These are phyloP conservation scores for Syritta pipiens DNA, from an alignment of 2,888 invertebrate genomes.

Conservation along the genomic window DNA sequence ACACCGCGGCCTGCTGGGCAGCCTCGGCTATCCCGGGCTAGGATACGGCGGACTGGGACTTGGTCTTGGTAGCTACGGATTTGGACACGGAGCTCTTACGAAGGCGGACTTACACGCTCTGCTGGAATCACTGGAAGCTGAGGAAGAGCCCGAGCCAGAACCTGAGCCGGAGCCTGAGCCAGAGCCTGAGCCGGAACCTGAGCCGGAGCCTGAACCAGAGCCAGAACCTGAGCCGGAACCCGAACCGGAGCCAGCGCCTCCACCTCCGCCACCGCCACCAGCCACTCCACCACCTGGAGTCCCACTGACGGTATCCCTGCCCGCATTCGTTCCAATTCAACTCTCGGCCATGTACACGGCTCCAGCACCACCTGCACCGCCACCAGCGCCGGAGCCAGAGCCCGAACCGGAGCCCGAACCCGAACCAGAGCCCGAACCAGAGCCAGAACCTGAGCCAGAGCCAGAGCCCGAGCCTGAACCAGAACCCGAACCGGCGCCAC, in stretches of 20 bases:
- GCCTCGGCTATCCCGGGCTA: conserved; percentile 54
- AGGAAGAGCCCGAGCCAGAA: conserved; percentile 79
- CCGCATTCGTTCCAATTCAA: conserved; percentile 78
- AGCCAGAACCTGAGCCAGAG: conserved; percentile 49
- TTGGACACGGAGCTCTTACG: conserved; percentile 73
- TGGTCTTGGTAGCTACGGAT: conserved; percentile 66
- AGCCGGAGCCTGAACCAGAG: conserved; percentile 72
- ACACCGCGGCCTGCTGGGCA: conserved; percentile 56
- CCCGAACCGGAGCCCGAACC: conserved; percentile 73
- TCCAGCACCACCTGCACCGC: conserved; percentile 77
- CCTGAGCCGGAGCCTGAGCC: conserved; percentile 79
- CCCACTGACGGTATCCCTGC: conserved; percentile 76
- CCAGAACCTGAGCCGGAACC: conserved; percentile 58
- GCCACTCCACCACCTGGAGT: conserved; percentile 73
- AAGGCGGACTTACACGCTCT: conserved; percentile 75
- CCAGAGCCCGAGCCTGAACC: conserved; percentile 58
- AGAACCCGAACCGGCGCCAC: conserved; percentile 62
- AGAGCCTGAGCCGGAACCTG: conserved; percentile 75
- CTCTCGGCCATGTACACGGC: conserved; percentile 78
- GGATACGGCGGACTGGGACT: conserved; percentile 44
- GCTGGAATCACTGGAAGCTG: conserved; percentile 73
- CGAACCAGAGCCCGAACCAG: conserved; percentile 48
- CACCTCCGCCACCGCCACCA: conserved; percentile 61
- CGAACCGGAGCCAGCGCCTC: conserved; percentile 41
- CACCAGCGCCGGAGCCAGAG: conserved; percentile 76